Conservation (phyloP, 2,797 vertebrate species). For the Tokudaia muenninki region DNA sequence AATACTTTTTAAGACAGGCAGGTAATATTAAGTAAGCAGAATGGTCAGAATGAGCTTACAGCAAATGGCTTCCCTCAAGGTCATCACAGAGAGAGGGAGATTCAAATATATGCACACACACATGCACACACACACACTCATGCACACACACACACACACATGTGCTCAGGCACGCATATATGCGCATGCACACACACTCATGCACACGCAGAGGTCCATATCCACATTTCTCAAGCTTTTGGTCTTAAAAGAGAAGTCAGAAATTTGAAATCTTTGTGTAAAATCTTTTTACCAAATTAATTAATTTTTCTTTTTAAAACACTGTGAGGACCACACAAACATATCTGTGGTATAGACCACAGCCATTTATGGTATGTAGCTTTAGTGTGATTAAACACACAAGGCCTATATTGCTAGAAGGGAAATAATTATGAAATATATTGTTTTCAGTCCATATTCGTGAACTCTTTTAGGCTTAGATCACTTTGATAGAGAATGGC, state of each 20-base stretch:
- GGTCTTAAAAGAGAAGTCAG: slow-evolving; percentile 42
- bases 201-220: not conserved
- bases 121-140: too few relatives aligned
- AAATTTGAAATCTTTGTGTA: slow-evolving; percentile 48
- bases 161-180: not conserved
- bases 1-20: not conserved
- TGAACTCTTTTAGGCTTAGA: slow-evolving; percentile 4
- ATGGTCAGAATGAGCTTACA: too few relatives aligned
- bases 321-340: slow-evolving; percentile 47
- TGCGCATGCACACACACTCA: not conserved
- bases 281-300: slow-evolving; percentile 44
- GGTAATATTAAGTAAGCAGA: not conserved
- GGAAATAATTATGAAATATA: not conserved
- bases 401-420: not conserved
- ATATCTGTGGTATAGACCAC: slow-evolving; percentile 21
- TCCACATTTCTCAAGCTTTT: slow-evolving; percentile 33
- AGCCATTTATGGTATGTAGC: not conserved
- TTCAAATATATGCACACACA: not conserved
- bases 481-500: not conserved
- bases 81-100: not conserved
- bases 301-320: slow-evolving; percentile 61
- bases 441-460: not conserved
- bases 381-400: not conserved
- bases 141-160: not conserved
- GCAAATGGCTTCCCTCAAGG: not conserved